Conservation (phyloP, 1,140 invertebrate genomes). For the Tribolium castaneum region DNA sequence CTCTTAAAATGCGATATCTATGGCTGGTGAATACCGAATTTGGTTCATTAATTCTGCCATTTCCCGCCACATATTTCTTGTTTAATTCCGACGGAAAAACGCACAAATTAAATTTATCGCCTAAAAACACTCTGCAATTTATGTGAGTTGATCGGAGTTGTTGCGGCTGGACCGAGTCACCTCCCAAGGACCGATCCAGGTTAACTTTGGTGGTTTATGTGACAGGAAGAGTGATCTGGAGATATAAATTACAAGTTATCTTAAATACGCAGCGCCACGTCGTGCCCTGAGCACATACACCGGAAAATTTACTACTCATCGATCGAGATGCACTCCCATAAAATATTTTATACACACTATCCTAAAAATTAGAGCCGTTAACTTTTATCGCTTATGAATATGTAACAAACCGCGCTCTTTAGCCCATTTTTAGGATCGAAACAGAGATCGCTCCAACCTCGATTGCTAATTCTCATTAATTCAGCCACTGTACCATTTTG, state of each 20-base stretch:
- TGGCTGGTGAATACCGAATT: constrained; percentile 27
- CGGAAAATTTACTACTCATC: constrained; percentile 32
- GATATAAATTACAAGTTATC: constrained; percentile 41
- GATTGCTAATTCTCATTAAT: constrained; percentile 30
- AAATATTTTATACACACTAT: constrained; percentile 19
- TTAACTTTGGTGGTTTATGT: constrained; percentile 36
- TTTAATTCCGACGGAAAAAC: constrained; percentile 31
- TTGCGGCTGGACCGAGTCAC: constrained; percentile 22
- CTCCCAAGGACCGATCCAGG: constrained; percentile 23
- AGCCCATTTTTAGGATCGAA: constrained; percentile 20
- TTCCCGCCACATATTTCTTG: constrained; percentile 33
- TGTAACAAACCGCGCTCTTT: constrained; percentile 10
- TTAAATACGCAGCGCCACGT: constrained; percentile 34
- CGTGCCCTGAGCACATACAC: constrained; percentile 14
- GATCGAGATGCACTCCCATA: constrained; percentile 1
- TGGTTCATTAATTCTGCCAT: constrained; percentile 34
- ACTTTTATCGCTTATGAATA: constrained; percentile 29
- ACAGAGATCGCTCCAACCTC: not conserved
- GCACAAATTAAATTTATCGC: constrained; percentile 31
- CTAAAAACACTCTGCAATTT: constrained; percentile 38
- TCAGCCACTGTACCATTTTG: constrained; percentile 9
- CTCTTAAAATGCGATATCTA: constrained; percentile 33
- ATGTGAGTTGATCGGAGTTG: constrained; percentile 26
- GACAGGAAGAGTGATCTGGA: constrained; percentile 35
- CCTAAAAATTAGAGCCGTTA: constrained; percentile 9